Conservation (phyloP, 2,797 vertebrate genomes). For the Cyclura pinguis region DNA sequence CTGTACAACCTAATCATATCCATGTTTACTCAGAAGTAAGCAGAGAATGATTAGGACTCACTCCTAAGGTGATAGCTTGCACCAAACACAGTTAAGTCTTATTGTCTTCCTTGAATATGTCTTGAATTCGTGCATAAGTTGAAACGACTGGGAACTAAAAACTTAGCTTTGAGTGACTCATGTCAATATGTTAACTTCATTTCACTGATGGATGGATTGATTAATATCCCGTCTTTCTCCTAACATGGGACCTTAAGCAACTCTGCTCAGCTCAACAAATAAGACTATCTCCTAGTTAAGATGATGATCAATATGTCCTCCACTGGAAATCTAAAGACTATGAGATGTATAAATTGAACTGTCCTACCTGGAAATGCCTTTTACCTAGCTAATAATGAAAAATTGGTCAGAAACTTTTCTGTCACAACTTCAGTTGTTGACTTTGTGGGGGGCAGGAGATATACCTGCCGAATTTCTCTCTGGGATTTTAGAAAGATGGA, state of each 20-base stretch:
- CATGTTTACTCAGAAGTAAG: no score
- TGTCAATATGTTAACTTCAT: not conserved
- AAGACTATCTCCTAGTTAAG: not conserved
- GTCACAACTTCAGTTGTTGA: not conserved
- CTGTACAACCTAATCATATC: not conserved
- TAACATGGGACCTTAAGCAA: no score
- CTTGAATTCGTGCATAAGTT: no score
- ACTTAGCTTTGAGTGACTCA: not conserved
- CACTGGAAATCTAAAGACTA: not conserved
- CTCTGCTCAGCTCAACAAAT: not conserved
- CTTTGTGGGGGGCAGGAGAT: not conserved
- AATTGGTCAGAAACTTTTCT: not conserved
- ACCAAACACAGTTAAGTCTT: not conserved
- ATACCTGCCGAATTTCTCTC: not conserved
- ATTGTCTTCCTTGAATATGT: no score
- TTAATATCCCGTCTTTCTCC: no score
- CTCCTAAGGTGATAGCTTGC: not conserved
- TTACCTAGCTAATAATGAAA: not conserved
- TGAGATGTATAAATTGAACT: no score
- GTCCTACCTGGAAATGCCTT: not conserved
- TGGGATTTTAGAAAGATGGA: not conserved
- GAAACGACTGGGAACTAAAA: not conserved
- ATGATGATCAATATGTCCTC: not conserved
- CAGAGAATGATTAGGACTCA: no score
- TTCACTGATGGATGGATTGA: no score